These are phyloP conservation scores for Gonatopus flavifemur DNA, from an alignment of 1,140 invertebrate genomes.

Conservation along the genomic window DNA sequence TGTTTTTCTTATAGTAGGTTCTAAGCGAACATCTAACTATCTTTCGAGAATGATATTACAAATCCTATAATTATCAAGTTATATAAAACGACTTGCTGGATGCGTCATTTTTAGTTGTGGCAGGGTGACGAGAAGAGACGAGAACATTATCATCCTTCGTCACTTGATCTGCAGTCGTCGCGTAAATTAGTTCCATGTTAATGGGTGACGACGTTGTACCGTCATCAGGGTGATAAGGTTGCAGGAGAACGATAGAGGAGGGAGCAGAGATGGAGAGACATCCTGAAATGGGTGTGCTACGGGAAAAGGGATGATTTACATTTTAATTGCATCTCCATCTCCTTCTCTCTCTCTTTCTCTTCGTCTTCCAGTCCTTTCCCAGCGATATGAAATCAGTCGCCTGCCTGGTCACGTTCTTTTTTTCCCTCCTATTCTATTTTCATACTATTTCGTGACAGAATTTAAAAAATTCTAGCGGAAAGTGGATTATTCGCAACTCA, in stretches of 20 bases:
- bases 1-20: too few species aligned
- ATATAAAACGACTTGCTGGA: too few species aligned
- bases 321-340: slow-evolving; percentile 44
- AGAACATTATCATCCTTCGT: slow-evolving; percentile 13
- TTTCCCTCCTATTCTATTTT: neutral
- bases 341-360: too few species aligned
- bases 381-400: neutral
- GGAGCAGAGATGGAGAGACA: slow-evolving; percentile 12
- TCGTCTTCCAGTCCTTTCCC: too few species aligned
- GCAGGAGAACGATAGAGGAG: slow-evolving; percentile 4
- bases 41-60: too few species aligned
- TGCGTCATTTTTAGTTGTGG: slow-evolving; percentile 14
- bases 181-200: slow-evolving; percentile 46
- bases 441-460: too few species aligned
- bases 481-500: too few species aligned
- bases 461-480: too few species aligned
- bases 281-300: slow-evolving; percentile 19
- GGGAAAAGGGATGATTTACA: slow-evolving; percentile 49
- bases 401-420: too few species aligned
- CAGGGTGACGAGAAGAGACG: slow-evolving; percentile 18
- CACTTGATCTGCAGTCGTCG: slow-evolving; percentile 23
- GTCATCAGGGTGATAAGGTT: slow-evolving; percentile 24
- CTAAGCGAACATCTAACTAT: too few species aligned
- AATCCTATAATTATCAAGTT: too few species aligned
- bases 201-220: slow-evolving; percentile 36